Evolutionary conservation across 2,888 invertebrate genomes (phyloP), one percentile per base, ranked within the genome.

Genomic region (Phorcus lineatus): DNA sequence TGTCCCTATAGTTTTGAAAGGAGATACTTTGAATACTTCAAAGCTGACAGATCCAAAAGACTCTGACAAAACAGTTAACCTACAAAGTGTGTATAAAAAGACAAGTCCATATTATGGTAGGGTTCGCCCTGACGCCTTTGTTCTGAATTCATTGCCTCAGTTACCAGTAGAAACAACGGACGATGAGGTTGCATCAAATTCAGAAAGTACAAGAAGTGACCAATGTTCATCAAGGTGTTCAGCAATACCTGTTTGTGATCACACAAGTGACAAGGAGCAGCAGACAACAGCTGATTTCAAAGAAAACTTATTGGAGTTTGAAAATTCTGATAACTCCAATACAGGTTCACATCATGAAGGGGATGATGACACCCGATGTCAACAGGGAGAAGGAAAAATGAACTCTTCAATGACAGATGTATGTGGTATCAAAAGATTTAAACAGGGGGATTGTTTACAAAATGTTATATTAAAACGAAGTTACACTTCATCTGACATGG

Each of bases 401-500:
- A 40, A 36, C 40, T 28, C 70, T 31, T 40, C 70, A 2, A n/a
- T 70, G 36, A 70, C 70, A 36, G 70, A 70, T 17, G 9, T 70
- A 11, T 19, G 40, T 19, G 70, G 40, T 13, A 70, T 70, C 28
- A n/a, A 55, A 31, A 40, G 78, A n/a, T 66, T 82, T n/a, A 77
- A 80, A 75, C 78, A 78, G n/a, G 79, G 81, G 4, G 80, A 80
- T 22, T 70, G 78, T 22, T 70, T 84, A 1, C 78, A 84, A 55
- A 57, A 78, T 7, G 53, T 57, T 19, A 81, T 84, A 13, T 54
- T 84, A 4, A 67, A 52, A 19, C 66, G 82, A 28, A 78, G 81
- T 70, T 80, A 81, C 54, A 84, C 84, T 24, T 24, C 28, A 16
- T 53, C 16, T 7, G 55, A 76, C 9, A 36, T 76, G 7, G 16